Conservation (phyloP, 2,888 invertebrate genomes). For the Plusia festucae region DNA sequence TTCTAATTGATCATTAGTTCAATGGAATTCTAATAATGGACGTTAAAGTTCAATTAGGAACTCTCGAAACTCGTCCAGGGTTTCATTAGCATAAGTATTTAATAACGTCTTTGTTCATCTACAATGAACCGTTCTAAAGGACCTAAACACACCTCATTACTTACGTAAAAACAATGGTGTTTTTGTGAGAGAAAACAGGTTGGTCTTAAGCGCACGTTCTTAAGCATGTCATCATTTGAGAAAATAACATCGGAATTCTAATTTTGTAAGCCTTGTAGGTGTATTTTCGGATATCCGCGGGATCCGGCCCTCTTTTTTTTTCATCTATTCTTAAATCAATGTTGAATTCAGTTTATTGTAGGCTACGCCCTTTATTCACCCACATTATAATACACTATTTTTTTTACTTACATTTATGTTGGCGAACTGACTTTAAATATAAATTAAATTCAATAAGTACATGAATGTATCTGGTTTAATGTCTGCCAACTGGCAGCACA, state of each 20-base stretch:
- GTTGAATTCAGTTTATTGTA: constrained; percentile 34
- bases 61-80: constrained; percentile 45
- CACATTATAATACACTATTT: neutral
- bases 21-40: constrained; percentile 11
- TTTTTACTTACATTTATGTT: neutral
- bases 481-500: constrained; percentile 19
- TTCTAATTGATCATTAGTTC: constrained; percentile 9
- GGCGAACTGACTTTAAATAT: no score
- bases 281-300: constrained; percentile 60
- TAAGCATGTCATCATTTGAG: constrained; percentile 39
- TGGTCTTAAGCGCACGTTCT: constrained; percentile 21
- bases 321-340: constrained; percentile 48
- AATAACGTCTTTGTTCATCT: constrained; percentile 41
- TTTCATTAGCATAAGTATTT: constrained; percentile 48
- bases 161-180: constrained; percentile 43
- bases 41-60: constrained; percentile 26
- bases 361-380: constrained; percentile 11
- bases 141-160: constrained; percentile 35
- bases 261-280: constrained; percentile 34
- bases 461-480: constrained; percentile 18
- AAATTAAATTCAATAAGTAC: constrained; percentile 19
- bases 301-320: constrained; percentile 45
- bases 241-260: constrained; percentile 46
- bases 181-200: constrained; percentile 28
- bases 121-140: constrained; percentile 36